Percentiles rank a stretch among this genome's conserved stretches.
Evolutionary conservation across 1,140 invertebrate genomes (phyloP).

Genomic region (Odontomachus brunneus): DNA sequence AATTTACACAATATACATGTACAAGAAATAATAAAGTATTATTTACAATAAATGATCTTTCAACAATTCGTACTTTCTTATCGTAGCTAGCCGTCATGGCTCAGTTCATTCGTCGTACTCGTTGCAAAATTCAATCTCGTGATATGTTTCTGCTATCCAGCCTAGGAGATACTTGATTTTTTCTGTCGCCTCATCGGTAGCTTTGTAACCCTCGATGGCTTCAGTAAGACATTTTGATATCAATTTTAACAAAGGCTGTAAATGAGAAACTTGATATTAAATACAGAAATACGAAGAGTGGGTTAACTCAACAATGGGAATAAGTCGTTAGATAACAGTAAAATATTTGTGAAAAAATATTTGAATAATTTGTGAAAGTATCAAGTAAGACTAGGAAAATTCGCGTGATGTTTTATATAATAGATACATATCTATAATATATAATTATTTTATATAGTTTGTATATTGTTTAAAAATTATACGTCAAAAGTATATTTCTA

Average conservation of each 20-base stretch:
- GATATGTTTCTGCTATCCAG: conserved; percentile 80
- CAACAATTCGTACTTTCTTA: conserved; percentile 32
- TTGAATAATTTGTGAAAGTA: no score
- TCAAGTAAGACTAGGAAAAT: no score
- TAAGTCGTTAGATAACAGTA: no score
- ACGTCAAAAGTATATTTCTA: no score
- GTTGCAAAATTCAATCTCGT: conserved; percentile 77
- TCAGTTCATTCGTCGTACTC: conserved; percentile 54
- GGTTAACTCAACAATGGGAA: no score
- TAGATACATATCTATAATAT: no score
- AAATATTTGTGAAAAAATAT: no score
- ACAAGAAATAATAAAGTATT: conserved; percentile 9
- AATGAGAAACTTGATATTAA: conserved; percentile 51
- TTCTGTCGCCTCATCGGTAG: conserved; percentile 75
- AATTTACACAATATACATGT: conserved; percentile 64
- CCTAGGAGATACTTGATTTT: conserved; percentile 79
- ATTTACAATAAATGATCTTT: conserved; percentile 47
- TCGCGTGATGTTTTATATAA: no score
- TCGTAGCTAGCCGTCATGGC: conserved; percentile 1
- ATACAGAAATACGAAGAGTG: neutral
- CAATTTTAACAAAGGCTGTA: conserved; percentile 76
- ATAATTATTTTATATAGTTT: no score
- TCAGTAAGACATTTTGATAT: conserved; percentile 81
- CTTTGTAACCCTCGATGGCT: conserved; percentile 76
- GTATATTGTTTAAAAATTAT: no score